Evolutionary conservation across 1,140 invertebrate species (phyloP), one percentile per base, ranked within the genome.

Genomic region (Lucilia cuprina): DNA sequence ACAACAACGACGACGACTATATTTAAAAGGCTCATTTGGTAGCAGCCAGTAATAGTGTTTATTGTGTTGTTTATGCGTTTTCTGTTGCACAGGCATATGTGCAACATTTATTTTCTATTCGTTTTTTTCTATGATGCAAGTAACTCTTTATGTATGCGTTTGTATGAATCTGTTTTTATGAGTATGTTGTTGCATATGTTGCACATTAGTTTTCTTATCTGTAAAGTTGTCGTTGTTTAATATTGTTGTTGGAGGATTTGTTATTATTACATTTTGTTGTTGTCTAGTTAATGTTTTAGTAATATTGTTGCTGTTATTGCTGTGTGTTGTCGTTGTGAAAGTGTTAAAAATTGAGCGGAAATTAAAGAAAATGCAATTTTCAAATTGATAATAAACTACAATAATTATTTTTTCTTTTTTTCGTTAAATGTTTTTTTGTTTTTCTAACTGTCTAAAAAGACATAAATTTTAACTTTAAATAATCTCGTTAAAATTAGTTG

Each of bases 321-420:
- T 41, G 41, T 41, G 41, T 74, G 19, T 47, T 35, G 50, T n/a
- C n/a, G 49, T 50, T 82, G 82, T 82, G 83, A 83, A 83, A 83
- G 83, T 83, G 83, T 83, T 83, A 83, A 83, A 83, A 83, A 83
- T 83, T 83, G 83, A 83, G 65, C 83, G 83, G 83, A 83, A 83
- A 83, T 83, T 83, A 83, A 83, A 83, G 34, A 50, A 41, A 50
- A 83, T 47, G 34, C 60, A 83, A 75, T 83, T 74, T 75, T 50
- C 21, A 83, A 83, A 49, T 49, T 83, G 65, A 83, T 50, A 65
- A 83, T 74, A 55, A 41, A 74, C 5, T 49, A 34, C 34, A 83
- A 25, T 70, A 80, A 80, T 80, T 47, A 49, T 80, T 78, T 78
- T 80, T 80, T 21, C n/a, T 80, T 34, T n/a, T n/a, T 49, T 41